These are phyloP conservation scores for Jacana jacana DNA, from an alignment of 2,113 vertebrate species.

Conservation along the genomic window DNA sequence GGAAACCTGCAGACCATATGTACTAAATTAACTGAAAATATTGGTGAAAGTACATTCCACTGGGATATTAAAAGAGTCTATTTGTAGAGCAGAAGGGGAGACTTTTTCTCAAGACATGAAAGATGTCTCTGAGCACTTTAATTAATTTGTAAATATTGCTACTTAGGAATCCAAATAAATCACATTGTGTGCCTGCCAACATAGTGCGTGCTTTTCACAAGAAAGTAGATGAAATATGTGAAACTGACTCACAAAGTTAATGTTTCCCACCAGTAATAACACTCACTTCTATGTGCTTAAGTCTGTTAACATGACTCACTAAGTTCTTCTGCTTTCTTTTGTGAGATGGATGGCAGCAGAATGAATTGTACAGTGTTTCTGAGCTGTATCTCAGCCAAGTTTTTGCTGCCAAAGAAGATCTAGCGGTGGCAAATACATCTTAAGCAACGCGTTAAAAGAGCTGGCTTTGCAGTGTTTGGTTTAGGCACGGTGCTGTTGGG, in stretches of 20 bases:
- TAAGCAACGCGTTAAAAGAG: background rate
- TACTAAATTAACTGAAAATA: background rate
- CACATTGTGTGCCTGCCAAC: conserved; percentile 3
- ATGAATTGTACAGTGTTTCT: conserved; percentile 43
- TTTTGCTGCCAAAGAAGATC: conserved; percentile 7
- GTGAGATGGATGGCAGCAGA: conserved; percentile 36
- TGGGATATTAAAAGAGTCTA: background rate
- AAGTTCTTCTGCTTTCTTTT: conserved; percentile 37
- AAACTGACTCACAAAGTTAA: conserved; percentile 43
- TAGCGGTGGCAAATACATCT: conserved; percentile 1
- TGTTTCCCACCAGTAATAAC: conserved; percentile 43
- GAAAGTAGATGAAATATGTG: conserved; percentile 28
- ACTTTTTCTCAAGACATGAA: background rate
- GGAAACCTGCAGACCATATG: background rate
- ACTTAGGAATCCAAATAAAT: conserved; percentile 49
- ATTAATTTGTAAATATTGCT: conserved; percentile 34
- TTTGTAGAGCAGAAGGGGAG: background rate
- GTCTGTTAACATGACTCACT: conserved; percentile 55
- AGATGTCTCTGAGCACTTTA: conserved; percentile 7
- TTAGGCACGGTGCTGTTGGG: background rate
- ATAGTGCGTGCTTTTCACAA: background rate
- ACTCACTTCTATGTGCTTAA: conserved; percentile 26
- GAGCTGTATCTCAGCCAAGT: conserved; percentile 25
- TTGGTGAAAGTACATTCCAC: conserved; percentile 17
- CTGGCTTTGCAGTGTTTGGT: background rate